A percentile compares a stretch with the other conserved stretches of the same genome.
phyloP scores from a whole-genome alignment of 2,113 vertebrate genomes.

The Meriones unguiculatus region DNA sequence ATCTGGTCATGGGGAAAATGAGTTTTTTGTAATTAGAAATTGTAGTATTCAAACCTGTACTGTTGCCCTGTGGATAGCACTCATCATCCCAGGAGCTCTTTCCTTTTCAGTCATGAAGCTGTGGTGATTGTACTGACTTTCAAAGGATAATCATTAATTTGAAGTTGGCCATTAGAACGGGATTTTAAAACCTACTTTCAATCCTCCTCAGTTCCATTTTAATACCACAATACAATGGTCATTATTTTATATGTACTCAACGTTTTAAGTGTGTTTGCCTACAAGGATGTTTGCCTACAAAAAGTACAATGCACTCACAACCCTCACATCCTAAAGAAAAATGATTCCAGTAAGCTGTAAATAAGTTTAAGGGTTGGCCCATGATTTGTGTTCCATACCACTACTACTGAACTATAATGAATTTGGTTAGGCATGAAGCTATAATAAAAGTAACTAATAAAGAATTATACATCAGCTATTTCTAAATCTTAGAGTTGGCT shows the following conservation, averaged over 20 bases:
- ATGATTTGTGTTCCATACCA: background rate
- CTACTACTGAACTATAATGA: background rate
- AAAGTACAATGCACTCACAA: background rate
- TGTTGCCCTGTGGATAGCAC: background rate
- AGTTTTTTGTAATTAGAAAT: background rate
- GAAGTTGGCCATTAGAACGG: background rate
- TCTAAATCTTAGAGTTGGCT: background rate
- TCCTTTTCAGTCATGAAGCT: background rate
- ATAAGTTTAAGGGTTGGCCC: background rate
- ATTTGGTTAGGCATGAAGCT: background rate
- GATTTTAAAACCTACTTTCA: background rate
- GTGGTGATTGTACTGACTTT: fast-evolving
- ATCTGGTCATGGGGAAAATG: background rate
- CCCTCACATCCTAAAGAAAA: background rate
- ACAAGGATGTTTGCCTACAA: too few relatives aligned
- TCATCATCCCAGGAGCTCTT: background rate
- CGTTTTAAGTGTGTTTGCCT: background rate
- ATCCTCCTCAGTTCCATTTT: background rate
- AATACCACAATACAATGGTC: background rate
- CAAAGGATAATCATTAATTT: background rate
- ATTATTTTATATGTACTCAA: background rate
- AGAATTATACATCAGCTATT: background rate
- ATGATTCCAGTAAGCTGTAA: background rate
- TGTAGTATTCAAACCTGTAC: background rate
- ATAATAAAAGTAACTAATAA: background rate